Evolutionary conservation across 2,113 vertebrate species (phyloP), one percentile per base, ranked within the genome.

Genomic region (Chitala chitala): DNA sequence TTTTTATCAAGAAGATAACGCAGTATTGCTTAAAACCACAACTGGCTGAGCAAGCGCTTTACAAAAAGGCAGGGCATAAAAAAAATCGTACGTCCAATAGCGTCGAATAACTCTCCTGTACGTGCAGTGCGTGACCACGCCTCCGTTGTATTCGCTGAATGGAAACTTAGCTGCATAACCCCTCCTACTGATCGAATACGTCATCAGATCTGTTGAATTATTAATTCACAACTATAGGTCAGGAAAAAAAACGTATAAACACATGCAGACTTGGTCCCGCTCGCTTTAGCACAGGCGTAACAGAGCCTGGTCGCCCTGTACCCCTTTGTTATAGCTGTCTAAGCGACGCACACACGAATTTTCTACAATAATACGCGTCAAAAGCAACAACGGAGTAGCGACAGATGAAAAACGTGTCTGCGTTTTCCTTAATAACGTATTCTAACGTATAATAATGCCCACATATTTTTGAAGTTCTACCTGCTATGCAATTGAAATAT

Each of bases 141-240:
- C 72, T 53, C 33, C 75, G 38, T 46, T 22, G 5, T 26, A 12
- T 51, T 53, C 31, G 20, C 20, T 55, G 58, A 64, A 48, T 69
- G 44, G 63, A 7, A 61, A 22, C 1, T 55, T 3, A 46, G 65
- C 68, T 70, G n/a, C 72, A 73, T 78, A 78, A 53, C 24, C 22
- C 54, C 76, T 26, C 83, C 78, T 74, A 46, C 31, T 20, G 10
- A 50, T 53, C 46, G 26, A 61, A 31, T 1, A 71, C 75, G 61
- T 76, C 75, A 64, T 69, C 56, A 58, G 36, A 24, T 46, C 78
- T 81, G 33, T 80, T 83, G 75, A 81, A 78, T 80, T 76, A 81
- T 78, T 76, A 63, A 59, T 22, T 59, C 61, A 33, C 68, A 69
- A 54, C 20, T 64, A 48, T 69, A 76, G 63, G 63, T 76, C 61